phyloP scores from a whole-genome alignment of 2,113 vertebrate species.

The Phaetusa simplex region DNA sequence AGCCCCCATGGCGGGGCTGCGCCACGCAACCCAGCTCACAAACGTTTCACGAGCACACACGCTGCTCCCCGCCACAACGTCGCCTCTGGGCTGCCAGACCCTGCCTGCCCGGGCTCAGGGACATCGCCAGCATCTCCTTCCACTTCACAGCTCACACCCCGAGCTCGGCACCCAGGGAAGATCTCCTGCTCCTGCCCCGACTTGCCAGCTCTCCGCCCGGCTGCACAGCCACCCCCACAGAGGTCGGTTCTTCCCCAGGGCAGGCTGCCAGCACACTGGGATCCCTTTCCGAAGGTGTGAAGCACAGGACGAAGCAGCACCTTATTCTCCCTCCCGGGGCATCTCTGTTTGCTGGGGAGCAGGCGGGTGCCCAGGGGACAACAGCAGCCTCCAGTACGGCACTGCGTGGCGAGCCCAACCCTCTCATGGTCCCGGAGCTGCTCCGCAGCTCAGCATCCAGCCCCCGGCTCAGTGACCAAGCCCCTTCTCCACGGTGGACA shows the following conservation, averaged over 20 bases:
- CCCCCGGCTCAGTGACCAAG: background rate
- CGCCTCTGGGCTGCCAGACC: background rate
- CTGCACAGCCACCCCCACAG: rapidly evolving
- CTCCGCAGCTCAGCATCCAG: background rate
- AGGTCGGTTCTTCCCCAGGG: background rate
- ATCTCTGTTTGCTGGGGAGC: background rate
- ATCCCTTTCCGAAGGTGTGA: background rate
- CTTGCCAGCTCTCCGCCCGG: background rate
- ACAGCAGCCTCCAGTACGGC: background rate
- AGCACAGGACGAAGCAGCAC: background rate
- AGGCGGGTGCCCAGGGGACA: background rate
- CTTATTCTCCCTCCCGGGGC: background rate
- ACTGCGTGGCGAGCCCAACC: rapidly evolving
- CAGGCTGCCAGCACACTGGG: background rate
- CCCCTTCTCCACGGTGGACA: background rate
- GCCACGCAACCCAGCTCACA: rapidly evolving
- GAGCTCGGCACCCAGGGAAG: rapidly evolving
- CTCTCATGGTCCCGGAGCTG: background rate
- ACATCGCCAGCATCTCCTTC: background rate
- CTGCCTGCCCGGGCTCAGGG: background rate
- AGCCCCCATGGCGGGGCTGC: background rate
- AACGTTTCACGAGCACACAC: rapidly evolving
- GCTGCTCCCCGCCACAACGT: rapidly evolving
- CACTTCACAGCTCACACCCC: background rate
- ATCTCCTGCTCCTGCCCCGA: background rate